A percentile compares a stretch with the other conserved stretches of the same genome.
Conservation (phyloP, 2,888 invertebrate genomes). For the Unio delphinus region DNA sequence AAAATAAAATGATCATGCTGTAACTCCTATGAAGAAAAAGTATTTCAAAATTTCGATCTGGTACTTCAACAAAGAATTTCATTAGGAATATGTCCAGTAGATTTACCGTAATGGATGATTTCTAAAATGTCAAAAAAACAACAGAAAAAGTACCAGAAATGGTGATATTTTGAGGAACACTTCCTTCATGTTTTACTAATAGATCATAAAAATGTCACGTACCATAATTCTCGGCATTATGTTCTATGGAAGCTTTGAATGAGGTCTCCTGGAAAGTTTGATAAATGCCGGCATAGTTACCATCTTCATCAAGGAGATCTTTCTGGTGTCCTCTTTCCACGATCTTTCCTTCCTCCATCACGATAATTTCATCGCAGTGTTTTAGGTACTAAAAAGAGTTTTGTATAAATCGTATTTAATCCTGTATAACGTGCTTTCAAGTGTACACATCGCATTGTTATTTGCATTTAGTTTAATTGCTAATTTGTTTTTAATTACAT, state of each 20-base stretch:
- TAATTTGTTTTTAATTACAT: neutral
- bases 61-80: too few species aligned
- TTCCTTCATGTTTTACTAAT: too few species aligned
- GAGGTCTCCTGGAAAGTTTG: conserved; percentile 24
- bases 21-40: too few species aligned
- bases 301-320: conserved; percentile 70
- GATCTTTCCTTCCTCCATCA: conserved; percentile 75
- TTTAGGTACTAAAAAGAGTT: conserved; percentile 72
- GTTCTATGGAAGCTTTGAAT: conserved; percentile 6
- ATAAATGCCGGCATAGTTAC: conserved; percentile 58
- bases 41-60: too few species aligned
- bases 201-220: too few species aligned
- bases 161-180: too few species aligned
- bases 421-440: neutral
- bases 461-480: neutral
- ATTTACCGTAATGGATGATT: too few species aligned
- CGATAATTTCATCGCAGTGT: conserved; percentile 76
- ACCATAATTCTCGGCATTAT: too few species aligned
- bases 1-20: too few species aligned
- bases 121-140: too few species aligned
- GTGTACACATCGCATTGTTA: neutral
- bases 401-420: neutral
- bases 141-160: too few species aligned
- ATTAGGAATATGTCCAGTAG: too few species aligned
- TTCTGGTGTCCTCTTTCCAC: conserved; percentile 75